Evolutionary conservation across 2,888 invertebrate species (phyloP).

Genomic region (Rhodophaea formosa): DNA sequence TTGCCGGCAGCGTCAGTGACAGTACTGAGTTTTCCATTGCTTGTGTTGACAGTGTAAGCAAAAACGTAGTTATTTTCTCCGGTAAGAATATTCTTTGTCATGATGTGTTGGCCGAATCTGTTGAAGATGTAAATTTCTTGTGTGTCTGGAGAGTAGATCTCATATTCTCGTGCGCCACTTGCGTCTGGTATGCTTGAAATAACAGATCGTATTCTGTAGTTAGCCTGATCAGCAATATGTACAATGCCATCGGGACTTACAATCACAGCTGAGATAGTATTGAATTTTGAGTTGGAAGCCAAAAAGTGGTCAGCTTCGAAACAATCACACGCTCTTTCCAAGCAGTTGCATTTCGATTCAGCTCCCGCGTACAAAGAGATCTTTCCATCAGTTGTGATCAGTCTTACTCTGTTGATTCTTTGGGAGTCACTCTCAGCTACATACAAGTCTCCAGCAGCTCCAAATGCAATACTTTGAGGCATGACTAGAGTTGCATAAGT

Average conservation of each 20-base stretch:
- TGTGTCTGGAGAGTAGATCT: conserved; percentile 96
- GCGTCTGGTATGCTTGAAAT: conserved; percentile 95
- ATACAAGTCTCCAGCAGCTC: conserved; percentile 94
- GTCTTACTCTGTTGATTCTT: conserved; percentile 93
- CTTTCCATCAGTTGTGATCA: conserved; percentile 96
- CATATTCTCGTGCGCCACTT: conserved; percentile 91
- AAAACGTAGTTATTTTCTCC: conserved; percentile 96
- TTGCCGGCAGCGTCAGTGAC: conserved; percentile 97
- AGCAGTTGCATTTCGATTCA: conserved; percentile 95
- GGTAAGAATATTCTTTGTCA: conserved; percentile 96
- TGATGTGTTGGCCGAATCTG: conserved; percentile 96
- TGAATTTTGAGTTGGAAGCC: conserved; percentile 96
- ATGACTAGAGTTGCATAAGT: conserved; percentile 94
- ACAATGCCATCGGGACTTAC: conserved; percentile 97
- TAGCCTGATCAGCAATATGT: conserved; percentile 97
- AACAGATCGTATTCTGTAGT: conserved; percentile 92
- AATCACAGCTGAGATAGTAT: conserved; percentile 94
- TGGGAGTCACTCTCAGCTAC: conserved; percentile 98
- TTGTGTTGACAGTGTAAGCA: conserved; percentile 97
- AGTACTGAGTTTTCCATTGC: conserved; percentile 95
- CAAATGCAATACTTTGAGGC: conserved; percentile 97
- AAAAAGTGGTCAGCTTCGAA: conserved; percentile 95
- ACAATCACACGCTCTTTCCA: conserved; percentile 95
- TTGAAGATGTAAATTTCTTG: conserved; percentile 97
- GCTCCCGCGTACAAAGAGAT: conserved; percentile 96